Evolutionary conservation across 2,888 invertebrate species (phyloP).

Genomic region (Ptychoptera contaminata): DNA sequence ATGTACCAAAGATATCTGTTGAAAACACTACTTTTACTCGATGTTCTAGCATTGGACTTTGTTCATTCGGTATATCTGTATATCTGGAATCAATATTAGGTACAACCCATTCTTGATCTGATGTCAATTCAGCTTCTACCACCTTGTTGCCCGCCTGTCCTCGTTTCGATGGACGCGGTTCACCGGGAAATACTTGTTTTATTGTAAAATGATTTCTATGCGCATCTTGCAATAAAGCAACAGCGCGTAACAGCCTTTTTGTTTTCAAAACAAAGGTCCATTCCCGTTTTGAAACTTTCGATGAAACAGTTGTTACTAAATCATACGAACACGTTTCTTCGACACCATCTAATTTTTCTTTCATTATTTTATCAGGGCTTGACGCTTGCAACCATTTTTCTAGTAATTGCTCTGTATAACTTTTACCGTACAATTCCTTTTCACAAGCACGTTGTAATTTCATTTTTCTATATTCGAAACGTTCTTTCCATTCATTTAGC

Average conservation of each 20-base stretch:
- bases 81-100: slow-evolving; percentile 13
- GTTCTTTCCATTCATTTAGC: slow-evolving; percentile 54
- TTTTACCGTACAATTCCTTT: slow-evolving; percentile 47
- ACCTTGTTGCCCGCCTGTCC: slow-evolving; percentile 9
- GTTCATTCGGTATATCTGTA: slow-evolving; percentile 10
- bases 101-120: slow-evolving; percentile 38
- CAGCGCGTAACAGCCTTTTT: slow-evolving; percentile 37
- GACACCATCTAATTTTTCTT: slow-evolving; percentile 41
- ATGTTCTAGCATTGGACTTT: slow-evolving; percentile 24
- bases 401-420: slow-evolving; percentile 43
- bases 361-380: slow-evolving; percentile 45
- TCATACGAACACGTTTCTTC: slow-evolving; percentile 42
- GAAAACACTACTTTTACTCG: slow-evolving; percentile 41
- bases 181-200: slow-evolving; percentile 31
- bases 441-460: slow-evolving; percentile 46
- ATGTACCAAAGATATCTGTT: slow-evolving; percentile 59
- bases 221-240: slow-evolving; percentile 52
- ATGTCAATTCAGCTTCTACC: slow-evolving; percentile 28
- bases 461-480: slow-evolving; percentile 50
- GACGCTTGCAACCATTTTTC: slow-evolving; percentile 46
- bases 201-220: slow-evolving; percentile 50
- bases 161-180: slow-evolving; percentile 12
- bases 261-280: slow-evolving; percentile 44
- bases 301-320: slow-evolving; percentile 41
- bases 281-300: slow-evolving; percentile 41